Evolutionary conservation across 1,140 invertebrate genomes (phyloP).

Genomic region (Pseudomyrmex sp.): DNA sequence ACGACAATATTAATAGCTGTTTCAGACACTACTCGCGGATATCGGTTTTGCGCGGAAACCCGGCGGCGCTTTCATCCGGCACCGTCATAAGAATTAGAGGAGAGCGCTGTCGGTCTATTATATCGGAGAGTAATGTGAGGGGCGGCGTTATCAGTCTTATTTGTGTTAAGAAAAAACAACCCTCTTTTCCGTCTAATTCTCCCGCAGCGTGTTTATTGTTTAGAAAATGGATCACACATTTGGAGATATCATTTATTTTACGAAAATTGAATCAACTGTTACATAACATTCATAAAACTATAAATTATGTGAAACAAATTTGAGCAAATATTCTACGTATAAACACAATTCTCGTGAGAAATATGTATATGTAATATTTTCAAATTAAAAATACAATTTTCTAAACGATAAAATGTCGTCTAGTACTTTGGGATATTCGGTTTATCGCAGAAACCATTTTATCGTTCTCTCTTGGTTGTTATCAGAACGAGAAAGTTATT

Average conservation of each 20-base stretch:
- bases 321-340: too few relatives aligned
- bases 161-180: conserved; percentile 17
- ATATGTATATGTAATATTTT: too few relatives aligned
- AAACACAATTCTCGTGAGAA: too few relatives aligned
- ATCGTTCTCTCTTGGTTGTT: too few relatives aligned
- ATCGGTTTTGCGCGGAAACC: conserved; percentile 30
- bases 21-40: conserved; percentile 42
- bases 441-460: too few relatives aligned
- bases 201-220: background rate
- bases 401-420: too few relatives aligned
- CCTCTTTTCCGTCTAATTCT: background rate
- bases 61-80: background rate
- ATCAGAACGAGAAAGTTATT: background rate
- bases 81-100: background rate
- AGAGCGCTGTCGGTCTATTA: conserved; percentile 5
- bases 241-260: background rate
- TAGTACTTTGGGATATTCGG: too few relatives aligned
- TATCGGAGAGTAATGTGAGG: conserved; percentile 28
- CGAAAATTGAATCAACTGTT: background rate
- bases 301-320: too few relatives aligned
- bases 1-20: conserved; percentile 59
- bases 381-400: too few relatives aligned
- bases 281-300: too few relatives aligned
- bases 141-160: conserved; percentile 28
- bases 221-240: background rate